Base-by-base conservation (phyloP, 2,797 vertebrate species). In the Carduelis carduelis region DNA sequence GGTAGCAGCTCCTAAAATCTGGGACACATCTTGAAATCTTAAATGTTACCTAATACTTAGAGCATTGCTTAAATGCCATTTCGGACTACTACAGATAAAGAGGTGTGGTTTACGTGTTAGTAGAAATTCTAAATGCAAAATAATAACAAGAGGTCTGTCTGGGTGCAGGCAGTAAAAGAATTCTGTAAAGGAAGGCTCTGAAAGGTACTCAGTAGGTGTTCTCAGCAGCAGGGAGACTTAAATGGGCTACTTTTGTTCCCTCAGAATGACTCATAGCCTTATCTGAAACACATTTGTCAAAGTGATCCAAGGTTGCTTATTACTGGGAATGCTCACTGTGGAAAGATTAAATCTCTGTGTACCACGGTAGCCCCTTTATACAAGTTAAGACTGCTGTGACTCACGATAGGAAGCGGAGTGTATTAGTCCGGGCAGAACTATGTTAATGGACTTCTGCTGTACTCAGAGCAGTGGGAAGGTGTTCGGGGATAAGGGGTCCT, bases 211-310 rank as follows among this genome's bases (percentile, higher is more conserved):
- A 8, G 50, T n/a, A 37, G 1, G 0, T 43, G n/a, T 52, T 84
- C 53, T 69, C 35, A 32, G 23, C 37, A 74, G 37, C 35, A 74
- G 39, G 22, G 55, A 75, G 37, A 61, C 60, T 84, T 76, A 46
- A 85, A 92, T 26, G 56, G 41, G 49, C 53, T 89, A 68, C 60
- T 74, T 91, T 71, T 83, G 3, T 85, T 89, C 65, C 24, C 53
- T 61, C 30, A 28, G 78, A 89, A 71, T 56, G 68, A 89, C 64
- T 87, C 56, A 88, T 41, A 83, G 52, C 76, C 69, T 91, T 79
- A 91, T 74, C 78, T 83, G 64, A 95, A 92, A 87, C 37, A 53
- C 64, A 77, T 95, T 95, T 93, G 30, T 77, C 5, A 12, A 64
- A 35, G 16, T 61, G 71, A 91, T 89, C 53, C 83, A 35, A 57